Base-by-base conservation (phyloP, 2,113 vertebrate genomes). In the Seriola aureovittata region DNA sequence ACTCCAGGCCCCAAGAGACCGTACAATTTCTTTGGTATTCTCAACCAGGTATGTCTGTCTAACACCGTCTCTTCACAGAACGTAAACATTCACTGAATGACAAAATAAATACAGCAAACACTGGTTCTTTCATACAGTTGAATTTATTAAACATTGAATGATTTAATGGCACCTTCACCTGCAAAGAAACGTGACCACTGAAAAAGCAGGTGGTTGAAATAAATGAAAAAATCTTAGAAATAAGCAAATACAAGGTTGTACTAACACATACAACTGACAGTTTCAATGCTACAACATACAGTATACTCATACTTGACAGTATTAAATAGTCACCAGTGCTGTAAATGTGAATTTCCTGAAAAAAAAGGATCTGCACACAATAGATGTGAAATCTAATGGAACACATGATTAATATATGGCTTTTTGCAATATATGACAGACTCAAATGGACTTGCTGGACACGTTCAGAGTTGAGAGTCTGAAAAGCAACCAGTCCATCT, bases 11-110 rank as follows among this genome's bases (percentile, higher is more conserved):
- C 97, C 34, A 99, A 99, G 84, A 97, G 96, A 75, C 98, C 97
- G 1, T 99, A 95, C 93, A 99, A 99, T 91, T 99, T 99, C 95
- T 98, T 96, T 87, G 98, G 98, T 54, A 97, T 99, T 92, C 94
- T 99, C 87, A 95, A 96, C 89, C 91, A 87, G 97, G 98, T 99
- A 95, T 9, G 50, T 0, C 58, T 25, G 23, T 68, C 14, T 6
- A 7, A 4, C 17, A 36, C 34, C 36, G 1, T 50, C 36, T 50
- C 16, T 14, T 48, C 9, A 48, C 36, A 2, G 6, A 82, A 58
- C 2, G 40, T 13, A 5, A 57, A 48, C 59, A 46, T 42, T 50
- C 0, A 4, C 44, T 54, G 34, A 23, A 21, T 36, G 34, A 36
- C 6, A 13, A 13, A 14, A 16, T 7, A 50, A 70, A 19, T 11